Evolutionary conservation across 2,888 invertebrate genomes (phyloP), one percentile per base, ranked within the genome.

Genomic region (Tinea trinotella): DNA sequence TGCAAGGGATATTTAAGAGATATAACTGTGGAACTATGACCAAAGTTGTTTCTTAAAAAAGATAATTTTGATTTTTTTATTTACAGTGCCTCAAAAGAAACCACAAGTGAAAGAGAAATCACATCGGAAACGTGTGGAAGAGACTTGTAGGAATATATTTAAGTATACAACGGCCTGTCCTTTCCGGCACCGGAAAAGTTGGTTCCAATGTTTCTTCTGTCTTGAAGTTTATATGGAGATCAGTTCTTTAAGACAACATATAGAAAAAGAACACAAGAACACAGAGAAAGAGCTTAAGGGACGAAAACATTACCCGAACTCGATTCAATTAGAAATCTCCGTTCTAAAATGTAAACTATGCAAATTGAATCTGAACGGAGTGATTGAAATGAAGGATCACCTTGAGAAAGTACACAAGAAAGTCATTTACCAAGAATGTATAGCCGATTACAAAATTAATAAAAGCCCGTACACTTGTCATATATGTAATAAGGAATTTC

Each of bases 131-230:
- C 68, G 75, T 0, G 63, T 79, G 2, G 76, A 70, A 52, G 15
- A 72, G 1, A 82, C 82, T 0, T 80, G 79, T 54, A 64, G 67
- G 6, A 69, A 63, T 1, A 66, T 83, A 1, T 64, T 83, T 0
- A 66, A 60, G 54, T 64, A 76, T 52, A 82, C 81, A 1, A 81
- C 80, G 0, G 82, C 82, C 0, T 83, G 82, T 44, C 81, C 81
- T 0, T 83, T 83, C 59, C 64, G 82, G 15, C 83, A 83, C 57
- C 74, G 74, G 61, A 76, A 74, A 35, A 82, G 82, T 60, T 83
- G 83, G 82, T 83, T 83, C 63, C 79, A 73, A 58, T 83, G 83
- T 50, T 82, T 83, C 60, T 83, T 72, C 63, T 83, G 83, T 59
- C 62, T 66, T 1, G 59, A 74, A 60, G 73, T 76, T 50, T 82